Evolutionary conservation across 2,888 invertebrate genomes (phyloP), one percentile per base, ranked within the genome.

Genomic region (Lycaena phlaeas): DNA sequence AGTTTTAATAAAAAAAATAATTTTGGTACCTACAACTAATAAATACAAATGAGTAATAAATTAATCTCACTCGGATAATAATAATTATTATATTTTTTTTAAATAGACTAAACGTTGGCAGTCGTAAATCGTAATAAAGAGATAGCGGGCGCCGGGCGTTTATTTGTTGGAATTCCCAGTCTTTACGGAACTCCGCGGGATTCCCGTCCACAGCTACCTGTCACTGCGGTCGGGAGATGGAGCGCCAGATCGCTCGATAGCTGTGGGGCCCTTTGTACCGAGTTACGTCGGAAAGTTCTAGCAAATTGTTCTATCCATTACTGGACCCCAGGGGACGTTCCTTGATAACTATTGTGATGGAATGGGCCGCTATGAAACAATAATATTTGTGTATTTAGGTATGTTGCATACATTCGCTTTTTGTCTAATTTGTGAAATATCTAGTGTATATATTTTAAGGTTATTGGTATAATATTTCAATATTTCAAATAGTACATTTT

Each of bases 111-210:
- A 12, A 31, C 10, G n/a, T 17, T 14, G n/a, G n/a, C n/a, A n/a
- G 38, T 5, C 18, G 14, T 22, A 38, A 38, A 28, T 29, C 29
- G 39, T 38, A 50, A 49, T 46, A 51, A 48, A 49, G 49, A 44
- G 48, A 52, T 50, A 44, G 50, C 56, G 49, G 49, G 50, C 51
- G 51, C 46, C 48, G 53, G 59, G 55, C 58, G 61, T 57, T 64
- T 56, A 63, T 68, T 69, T 68, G 62, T 61, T 53, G 59, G 64
- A 62, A 68, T 60, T 53, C 48, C 49, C 49, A 48, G 48, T 47
- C 48, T 59, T 57, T 61, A 54, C 52, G 58, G 57, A 52, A 56
- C 50, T 53, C 53, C 46, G 52, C 48, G 66, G 64, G 64, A 68
- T 65, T 70, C 58, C 65, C 66, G 52, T 42, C 45, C 53, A 44